Conservation (phyloP, 2,888 invertebrate genomes). For the Trissoscelio sp. region DNA sequence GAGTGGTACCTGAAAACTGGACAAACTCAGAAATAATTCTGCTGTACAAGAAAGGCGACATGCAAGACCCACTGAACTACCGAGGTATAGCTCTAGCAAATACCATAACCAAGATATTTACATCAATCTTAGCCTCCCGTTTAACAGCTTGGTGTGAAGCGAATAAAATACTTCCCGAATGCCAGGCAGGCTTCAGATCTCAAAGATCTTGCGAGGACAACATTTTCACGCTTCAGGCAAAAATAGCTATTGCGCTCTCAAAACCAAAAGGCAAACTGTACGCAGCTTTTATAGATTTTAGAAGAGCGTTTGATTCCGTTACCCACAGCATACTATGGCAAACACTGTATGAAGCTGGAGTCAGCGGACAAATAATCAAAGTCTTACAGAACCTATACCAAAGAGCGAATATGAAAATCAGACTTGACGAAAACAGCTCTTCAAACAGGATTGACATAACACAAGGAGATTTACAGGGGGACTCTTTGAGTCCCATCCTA, state of each 20-base stretch:
- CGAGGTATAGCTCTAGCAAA: constrained; percentile 73
- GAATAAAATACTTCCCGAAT: constrained; percentile 68
- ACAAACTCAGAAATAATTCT: constrained; percentile 69
- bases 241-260: constrained; percentile 48
- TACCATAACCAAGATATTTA: constrained; percentile 72
- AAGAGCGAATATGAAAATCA: not conserved
- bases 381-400: constrained; percentile 56
- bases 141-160: constrained; percentile 62
- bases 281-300: constrained; percentile 70
- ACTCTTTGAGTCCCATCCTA: not conserved
- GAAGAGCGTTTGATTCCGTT: constrained; percentile 68
- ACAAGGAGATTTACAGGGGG: not conserved
- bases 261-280: constrained; percentile 63
- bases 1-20: constrained; percentile 57
- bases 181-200: constrained; percentile 71
- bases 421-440: not conserved
- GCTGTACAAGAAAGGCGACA: constrained; percentile 73
- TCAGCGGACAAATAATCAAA: constrained; percentile 60
- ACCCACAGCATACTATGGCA: constrained; percentile 65
- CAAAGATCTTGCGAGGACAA: constrained; percentile 40
- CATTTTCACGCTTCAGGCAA: constrained; percentile 68
- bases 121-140: constrained; percentile 58
- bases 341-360: constrained; percentile 42
- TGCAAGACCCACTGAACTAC: constrained; percentile 71
- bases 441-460: not conserved